Base-by-base conservation (phyloP, 1,140 invertebrate species). In the Ceratosolen fusciceps region DNA sequence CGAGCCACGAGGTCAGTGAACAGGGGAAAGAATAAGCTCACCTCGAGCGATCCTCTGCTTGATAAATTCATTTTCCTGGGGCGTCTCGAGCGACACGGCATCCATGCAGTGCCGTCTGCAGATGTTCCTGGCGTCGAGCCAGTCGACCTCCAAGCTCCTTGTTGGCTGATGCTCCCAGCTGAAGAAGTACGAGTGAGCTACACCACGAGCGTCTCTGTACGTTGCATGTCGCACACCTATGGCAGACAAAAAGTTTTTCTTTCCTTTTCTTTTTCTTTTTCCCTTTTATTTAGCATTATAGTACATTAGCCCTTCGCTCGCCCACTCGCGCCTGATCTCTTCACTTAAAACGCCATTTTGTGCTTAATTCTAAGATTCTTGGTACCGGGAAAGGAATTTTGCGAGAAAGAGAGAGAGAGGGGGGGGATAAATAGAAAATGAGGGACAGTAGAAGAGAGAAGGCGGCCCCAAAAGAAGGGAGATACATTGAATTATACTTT, bases 61-160 rank as follows among this genome's bases (percentile, higher is more conserved):
- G 82, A 97, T 92, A 87, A 97, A 97, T 88, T 97, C 96, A 88
- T 97, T 97, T 89, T 97, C 96, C 86, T 95, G 96, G 31, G 96
- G 95, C 19, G 96, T 97, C 91, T 97, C 96, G 39, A 97, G 89
- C 14, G 95, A 96, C 14, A 98, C 96, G 82, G 96, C 95, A 89
- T 97, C 96, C 96, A 97, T 97, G 87, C 96, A 98, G 87, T 98
- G 96, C 85, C 96, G 92, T 83, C 96, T 93, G 90, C 96, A 97
- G 84, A 97, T 97, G 89, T 98, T 98, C 80, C 96, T 92, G 1
- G 96, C 94, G 85, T 97, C 96, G 24, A 97, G 89, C 96, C 96
- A 98, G 85, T 97, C 96, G 9, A 97, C 96, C 91, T 97, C 96
- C 65, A 97, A 90, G 83, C 91, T 95, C 82, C 95, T 92, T 21